phyloP scores from a whole-genome alignment of 2,888 invertebrate species.

The Tolmerus cingulatus region DNA sequence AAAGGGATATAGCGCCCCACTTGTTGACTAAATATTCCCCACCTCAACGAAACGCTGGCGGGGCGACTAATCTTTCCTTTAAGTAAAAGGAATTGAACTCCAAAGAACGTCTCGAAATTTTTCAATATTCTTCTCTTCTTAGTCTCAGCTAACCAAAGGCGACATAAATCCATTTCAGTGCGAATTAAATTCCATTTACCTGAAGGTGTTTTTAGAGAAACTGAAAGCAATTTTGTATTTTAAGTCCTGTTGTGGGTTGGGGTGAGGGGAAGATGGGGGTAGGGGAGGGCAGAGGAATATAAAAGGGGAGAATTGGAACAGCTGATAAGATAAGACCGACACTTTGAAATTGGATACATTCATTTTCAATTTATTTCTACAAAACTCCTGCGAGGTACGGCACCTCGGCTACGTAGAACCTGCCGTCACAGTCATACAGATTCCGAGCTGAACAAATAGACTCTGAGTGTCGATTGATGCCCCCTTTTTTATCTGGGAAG shows the following conservation, averaged over 20 bases:
- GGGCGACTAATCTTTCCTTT: slow-evolving; percentile 31
- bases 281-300: slow-evolving; percentile 1
- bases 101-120: background rate
- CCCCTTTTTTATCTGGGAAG: background rate
- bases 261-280: background rate
- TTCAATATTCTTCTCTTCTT: slow-evolving; percentile 13
- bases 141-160: slow-evolving; percentile 42
- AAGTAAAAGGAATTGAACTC: slow-evolving; percentile 38
- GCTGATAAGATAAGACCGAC: slow-evolving; percentile 43
- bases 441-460: slow-evolving; percentile 30
- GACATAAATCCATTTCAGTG: slow-evolving; percentile 40
- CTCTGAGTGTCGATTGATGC: slow-evolving; percentile 33
- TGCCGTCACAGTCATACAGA: slow-evolving; percentile 7
- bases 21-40: slow-evolving; percentile 28
- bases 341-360: slow-evolving; percentile 43
- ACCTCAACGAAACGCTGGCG: background rate
- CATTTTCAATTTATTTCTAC: slow-evolving; percentile 42
- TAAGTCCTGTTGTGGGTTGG: background rate
- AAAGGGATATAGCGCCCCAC: background rate
- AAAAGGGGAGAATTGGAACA: slow-evolving; percentile 35
- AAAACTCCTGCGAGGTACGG: background rate
- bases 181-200: slow-evolving; percentile 43
- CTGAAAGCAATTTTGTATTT: slow-evolving; percentile 43
- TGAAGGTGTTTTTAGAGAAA: slow-evolving; percentile 34
- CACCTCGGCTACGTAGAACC: background rate